Base-by-base conservation (phyloP, 2,888 invertebrate genomes). In the Frankliniella intonsa region DNA sequence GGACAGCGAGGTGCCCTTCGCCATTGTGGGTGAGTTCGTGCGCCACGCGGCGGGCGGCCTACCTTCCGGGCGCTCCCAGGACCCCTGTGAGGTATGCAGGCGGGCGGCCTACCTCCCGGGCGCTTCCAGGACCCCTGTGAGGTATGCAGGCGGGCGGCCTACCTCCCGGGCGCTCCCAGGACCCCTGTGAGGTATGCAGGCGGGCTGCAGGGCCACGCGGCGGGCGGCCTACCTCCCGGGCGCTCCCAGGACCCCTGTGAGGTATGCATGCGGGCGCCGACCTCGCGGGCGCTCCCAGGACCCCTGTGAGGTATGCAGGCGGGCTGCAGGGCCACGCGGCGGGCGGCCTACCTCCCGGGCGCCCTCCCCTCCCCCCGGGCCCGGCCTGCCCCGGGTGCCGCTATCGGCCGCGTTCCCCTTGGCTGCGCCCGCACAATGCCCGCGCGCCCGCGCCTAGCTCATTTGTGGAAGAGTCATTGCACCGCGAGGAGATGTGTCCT, bases 1-100 rank as follows among this genome's bases (percentile, higher is more conserved):
- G 22, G 69, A 76, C 69, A 25, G 25, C 22, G 69, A 76, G 69
- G 69, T 76, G 69, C 69, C 69, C 22, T 76, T 76, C 69, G 69
- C 69, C 69, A 76, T 76, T 22, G 69, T 76, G 69, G 69, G 69
- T 76, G 69, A 69, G 69, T 69, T 7, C n/a, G 55, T 3, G 55
- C 3, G 55, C 55, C 7, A 55, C 9, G 65, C n/a, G 22, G 65
- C 19, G 65, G 65, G 22, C n/a, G 22, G 65, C 65, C 9, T n/a
- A n/a, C n/a, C n/a, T n/a, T 9, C 65, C 2, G 65, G 10, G 65
- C 9, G 1, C 3, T n/a, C 3, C 2, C 65, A 22, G 22, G 69
- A 22, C 9, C 69, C 22, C 69, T 22, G 22, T 69, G 69, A 22
- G 22, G 69, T 69, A 69, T n/a, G 69, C 69, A 19, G 5, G 14